phyloP scores from a whole-genome alignment of 1,140 invertebrate species.

The Drosophila arawakana region DNA sequence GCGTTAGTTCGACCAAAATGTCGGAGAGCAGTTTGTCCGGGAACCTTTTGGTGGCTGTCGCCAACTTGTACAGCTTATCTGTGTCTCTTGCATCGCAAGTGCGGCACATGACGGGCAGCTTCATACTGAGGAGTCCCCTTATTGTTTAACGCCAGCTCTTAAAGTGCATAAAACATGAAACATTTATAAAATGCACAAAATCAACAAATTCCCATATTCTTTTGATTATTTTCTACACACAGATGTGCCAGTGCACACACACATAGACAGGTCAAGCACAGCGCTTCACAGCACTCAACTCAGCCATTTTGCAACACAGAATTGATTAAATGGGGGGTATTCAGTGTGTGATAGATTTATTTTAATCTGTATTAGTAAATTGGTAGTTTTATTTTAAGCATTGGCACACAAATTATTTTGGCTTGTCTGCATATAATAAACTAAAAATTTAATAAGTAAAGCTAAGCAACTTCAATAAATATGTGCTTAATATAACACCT shows the following conservation, averaged over 20 bases:
- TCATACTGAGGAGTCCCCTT: conserved; percentile 46
- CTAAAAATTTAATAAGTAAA: no score
- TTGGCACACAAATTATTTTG: no score
- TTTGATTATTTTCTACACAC: conserved; percentile 32
- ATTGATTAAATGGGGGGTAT: no score
- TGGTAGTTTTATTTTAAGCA: no score
- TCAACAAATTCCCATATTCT: conserved; percentile 48
- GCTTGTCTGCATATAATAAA: no score
- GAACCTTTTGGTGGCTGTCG: conserved; percentile 65
- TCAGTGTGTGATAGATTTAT: no score
- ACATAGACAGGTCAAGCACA: no score
- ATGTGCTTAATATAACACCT: no score
- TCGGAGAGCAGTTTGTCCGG: conserved; percentile 68
- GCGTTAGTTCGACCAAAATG: conserved; percentile 61
- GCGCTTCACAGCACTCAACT: no score
- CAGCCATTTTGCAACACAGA: no score
- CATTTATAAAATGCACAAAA: conserved; percentile 57
- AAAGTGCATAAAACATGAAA: conserved; percentile 12
- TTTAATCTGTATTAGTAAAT: no score
- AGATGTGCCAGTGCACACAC: conserved; percentile 28
- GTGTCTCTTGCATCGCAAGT: conserved; percentile 70
- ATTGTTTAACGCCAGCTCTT: conserved; percentile 11
- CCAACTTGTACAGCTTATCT: conserved; percentile 59
- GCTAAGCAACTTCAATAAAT: no score
- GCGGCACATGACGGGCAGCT: conserved; percentile 67